A percentile compares a stretch with the other conserved stretches of the same genome.
Conservation (phyloP, 1,140 invertebrate species). For the Pogonognathellus flavescens region DNA sequence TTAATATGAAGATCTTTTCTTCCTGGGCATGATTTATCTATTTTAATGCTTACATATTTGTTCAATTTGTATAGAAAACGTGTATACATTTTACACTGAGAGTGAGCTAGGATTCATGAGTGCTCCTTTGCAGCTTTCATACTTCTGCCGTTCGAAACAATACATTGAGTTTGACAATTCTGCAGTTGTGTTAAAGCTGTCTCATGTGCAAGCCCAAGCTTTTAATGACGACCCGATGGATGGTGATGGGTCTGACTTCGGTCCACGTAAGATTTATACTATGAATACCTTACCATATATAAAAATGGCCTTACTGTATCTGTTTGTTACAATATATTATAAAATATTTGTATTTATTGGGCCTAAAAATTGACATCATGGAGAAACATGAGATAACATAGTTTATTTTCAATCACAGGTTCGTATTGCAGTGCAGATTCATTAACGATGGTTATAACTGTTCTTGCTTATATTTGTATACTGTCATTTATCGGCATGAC, state of each 20-base stretch:
- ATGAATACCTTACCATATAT: too few species aligned
- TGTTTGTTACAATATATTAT: too few species aligned
- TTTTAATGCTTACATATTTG: too few species aligned
- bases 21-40: too few species aligned
- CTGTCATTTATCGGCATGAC: conserved; percentile 6
- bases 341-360: too few species aligned
- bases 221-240: conserved; percentile 4
- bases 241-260: not conserved
- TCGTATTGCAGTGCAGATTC: conserved; percentile 14
- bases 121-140: not conserved
- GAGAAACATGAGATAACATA: not conserved
- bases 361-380: too few species aligned
- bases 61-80: not conserved
- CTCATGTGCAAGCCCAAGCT: conserved; percentile 18
- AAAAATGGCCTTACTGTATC: too few species aligned
- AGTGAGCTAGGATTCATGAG: conserved; percentile 30
- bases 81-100: not conserved
- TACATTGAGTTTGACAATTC: not conserved
- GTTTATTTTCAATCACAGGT: not conserved
- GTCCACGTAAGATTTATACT: not conserved
- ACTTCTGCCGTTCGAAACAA: conserved; percentile 12
- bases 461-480: not conserved
- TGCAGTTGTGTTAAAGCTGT: not conserved
- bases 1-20: too few species aligned
- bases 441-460: not conserved